Percentiles rank a stretch among this genome's conserved stretches.
phyloP scores from a whole-genome alignment of 2,888 invertebrate species.

The Empis stercorea region DNA sequence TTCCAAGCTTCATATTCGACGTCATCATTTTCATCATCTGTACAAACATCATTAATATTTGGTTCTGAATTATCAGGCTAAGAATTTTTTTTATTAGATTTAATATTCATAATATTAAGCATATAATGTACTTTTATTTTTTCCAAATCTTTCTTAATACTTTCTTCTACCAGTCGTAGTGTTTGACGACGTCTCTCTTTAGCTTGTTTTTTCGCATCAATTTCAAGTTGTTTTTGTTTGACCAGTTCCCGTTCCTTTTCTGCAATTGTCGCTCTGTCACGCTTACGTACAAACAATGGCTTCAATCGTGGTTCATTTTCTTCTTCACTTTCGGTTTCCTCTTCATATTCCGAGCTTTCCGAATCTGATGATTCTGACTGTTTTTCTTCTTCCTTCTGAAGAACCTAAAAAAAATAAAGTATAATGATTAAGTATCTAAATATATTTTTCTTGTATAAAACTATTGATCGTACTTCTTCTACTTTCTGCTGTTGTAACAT shows the following conservation, averaged over 20 bases:
- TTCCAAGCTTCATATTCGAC: conserved; percentile 98
- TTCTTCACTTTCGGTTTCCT: conserved; percentile 72
- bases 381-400: conserved; percentile 44
- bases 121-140: conserved; percentile 38
- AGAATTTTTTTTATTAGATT: conserved; percentile 6
- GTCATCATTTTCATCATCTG: conserved; percentile 93
- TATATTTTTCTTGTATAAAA: background rate
- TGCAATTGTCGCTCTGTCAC: conserved; percentile 87
- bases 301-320: conserved; percentile 86
- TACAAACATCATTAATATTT: conserved; percentile 72
- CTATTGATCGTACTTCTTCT: conserved; percentile 41
- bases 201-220: conserved; percentile 68
- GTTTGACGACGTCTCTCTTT: conserved; percentile 85
- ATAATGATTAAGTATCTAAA: no score
- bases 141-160: conserved; percentile 67
- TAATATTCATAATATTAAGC: background rate
- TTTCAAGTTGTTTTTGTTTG: conserved; percentile 71
- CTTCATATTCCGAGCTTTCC: conserved; percentile 72
- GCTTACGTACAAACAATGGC: conserved; percentile 87
- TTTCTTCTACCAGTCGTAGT: conserved; percentile 78
- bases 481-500: conserved; percentile 60
- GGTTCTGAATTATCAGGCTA: conserved; percentile 59
- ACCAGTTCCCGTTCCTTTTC: conserved; percentile 84
- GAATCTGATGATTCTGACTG: conserved; percentile 50
- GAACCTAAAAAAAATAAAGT: conserved; percentile 14